Conservation (phyloP, 2,113 vertebrate genomes). For the Micronycteris hirsuta region DNA sequence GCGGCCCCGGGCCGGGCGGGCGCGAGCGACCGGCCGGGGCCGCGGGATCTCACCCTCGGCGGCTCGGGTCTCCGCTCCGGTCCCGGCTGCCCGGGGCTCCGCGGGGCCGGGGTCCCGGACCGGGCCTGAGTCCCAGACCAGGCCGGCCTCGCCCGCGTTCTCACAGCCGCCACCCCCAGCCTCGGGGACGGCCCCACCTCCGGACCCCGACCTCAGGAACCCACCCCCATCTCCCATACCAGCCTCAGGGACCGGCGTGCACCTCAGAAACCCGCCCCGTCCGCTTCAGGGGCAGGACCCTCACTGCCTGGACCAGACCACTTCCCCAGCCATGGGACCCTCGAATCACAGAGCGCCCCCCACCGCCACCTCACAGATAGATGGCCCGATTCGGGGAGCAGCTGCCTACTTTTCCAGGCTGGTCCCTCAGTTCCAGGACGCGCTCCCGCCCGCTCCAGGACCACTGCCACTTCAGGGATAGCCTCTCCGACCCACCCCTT, state of each 20-base stretch:
- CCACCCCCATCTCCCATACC: not conserved
- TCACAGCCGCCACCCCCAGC: not conserved
- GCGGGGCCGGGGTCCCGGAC: not conserved
- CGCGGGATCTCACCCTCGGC: not conserved
- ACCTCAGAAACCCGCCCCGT: not conserved
- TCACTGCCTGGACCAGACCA: not conserved
- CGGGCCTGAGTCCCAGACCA: slow-evolving; percentile 33
- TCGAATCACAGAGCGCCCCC: not conserved
- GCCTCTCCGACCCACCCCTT: not conserved
- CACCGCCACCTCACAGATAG: not conserved
- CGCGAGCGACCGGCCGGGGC: not conserved
- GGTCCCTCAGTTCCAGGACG: not conserved
- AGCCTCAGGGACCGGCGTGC: not conserved
- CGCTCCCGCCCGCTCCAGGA: not conserved
- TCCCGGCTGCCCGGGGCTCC: not conserved
- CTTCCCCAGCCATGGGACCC: not conserved
- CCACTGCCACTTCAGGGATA: not conserved
- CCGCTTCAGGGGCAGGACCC: not conserved
- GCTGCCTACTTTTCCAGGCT: not conserved
- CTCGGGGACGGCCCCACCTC: not conserved
- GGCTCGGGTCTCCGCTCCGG: not conserved
- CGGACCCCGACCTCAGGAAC: not conserved
- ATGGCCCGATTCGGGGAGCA: not conserved
- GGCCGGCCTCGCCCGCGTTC: not conserved
- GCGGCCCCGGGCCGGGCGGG: not conserved